phyloP scores from a whole-genome alignment of 1,140 invertebrate species.

The Apis dorsata region DNA sequence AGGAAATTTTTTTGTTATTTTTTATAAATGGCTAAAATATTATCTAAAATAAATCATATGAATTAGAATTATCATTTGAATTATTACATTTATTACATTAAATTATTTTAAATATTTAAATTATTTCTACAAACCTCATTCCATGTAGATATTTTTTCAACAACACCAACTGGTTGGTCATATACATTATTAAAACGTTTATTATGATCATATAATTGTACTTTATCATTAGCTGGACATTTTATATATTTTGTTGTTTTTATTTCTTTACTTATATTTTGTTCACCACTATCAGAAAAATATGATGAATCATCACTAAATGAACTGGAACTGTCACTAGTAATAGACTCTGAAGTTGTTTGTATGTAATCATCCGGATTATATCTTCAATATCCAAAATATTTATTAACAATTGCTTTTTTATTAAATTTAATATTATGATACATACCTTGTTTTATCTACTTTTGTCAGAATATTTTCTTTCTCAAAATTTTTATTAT shows the following conservation, averaged over 20 bases:
- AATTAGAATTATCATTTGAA: too few relatives aligned
- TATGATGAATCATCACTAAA: constrained; percentile 77
- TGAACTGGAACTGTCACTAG: constrained; percentile 66
- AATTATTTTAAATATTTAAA: background rate
- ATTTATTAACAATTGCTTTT: background rate
- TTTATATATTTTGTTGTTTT: constrained; percentile 58
- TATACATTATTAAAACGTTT: constrained; percentile 69
- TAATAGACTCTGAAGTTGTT: constrained; percentile 63
- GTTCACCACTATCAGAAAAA: constrained; percentile 69
- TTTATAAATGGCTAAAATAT: background rate
- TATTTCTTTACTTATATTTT: constrained; percentile 49
- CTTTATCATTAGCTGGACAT: constrained; percentile 62
- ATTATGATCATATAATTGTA: constrained; percentile 72
- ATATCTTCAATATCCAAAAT: constrained; percentile 66
- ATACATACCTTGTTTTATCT: constrained; percentile 64
- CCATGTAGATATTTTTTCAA: constrained; percentile 70
- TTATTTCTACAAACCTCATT: constrained; percentile 65
- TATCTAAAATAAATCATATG: background rate
- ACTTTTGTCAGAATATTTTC: constrained; percentile 63
- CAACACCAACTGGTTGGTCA: constrained; percentile 67
- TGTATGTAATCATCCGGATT: constrained; percentile 75
- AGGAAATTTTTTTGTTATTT: background rate
- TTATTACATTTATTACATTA: too few relatives aligned
- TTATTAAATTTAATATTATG: background rate
- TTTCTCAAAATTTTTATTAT: constrained; percentile 68